These are phyloP conservation scores for Drosophila limbata DNA, from an alignment of 2,888 invertebrate species.

Conservation along the genomic window DNA sequence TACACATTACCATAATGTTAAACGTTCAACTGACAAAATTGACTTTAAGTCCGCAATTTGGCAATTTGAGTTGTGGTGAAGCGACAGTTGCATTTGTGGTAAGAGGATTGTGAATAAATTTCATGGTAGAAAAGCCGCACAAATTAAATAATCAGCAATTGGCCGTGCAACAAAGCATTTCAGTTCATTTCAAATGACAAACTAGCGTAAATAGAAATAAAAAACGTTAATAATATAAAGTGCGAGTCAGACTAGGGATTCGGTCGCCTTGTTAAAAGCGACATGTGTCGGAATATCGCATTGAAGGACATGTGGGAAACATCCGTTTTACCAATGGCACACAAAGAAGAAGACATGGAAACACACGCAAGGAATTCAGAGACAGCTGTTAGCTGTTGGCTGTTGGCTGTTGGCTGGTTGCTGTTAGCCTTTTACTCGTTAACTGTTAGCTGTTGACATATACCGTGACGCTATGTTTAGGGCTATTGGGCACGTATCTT, in stretches of 20 bases:
- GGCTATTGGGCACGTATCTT: constrained; percentile 55
- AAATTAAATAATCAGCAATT: constrained; percentile 36
- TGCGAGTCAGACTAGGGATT: constrained; percentile 9
- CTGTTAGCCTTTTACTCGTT: not conserved
- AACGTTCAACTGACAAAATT: constrained; percentile 1
- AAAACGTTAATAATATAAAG: constrained; percentile 28
- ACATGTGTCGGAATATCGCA: constrained; percentile 60
- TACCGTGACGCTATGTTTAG: constrained; percentile 6
- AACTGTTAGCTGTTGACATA: constrained; percentile 12
- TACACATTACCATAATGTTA: constrained; percentile 22
- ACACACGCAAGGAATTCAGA: constrained; percentile 43
- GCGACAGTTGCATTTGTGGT: constrained; percentile 13
- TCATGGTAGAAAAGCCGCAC: constrained; percentile 13
- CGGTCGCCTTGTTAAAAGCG: constrained; percentile 51
- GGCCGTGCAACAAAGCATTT: constrained; percentile 28
- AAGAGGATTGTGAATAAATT: constrained; percentile 24
- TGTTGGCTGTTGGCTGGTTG: not conserved
- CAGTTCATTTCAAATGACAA: constrained; percentile 26
- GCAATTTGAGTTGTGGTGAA: not conserved
- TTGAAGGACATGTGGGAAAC: constrained; percentile 62
- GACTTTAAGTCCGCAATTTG: constrained; percentile 26
- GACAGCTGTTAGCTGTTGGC: constrained; percentile 35
- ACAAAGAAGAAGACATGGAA: constrained; percentile 36
- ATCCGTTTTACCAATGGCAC: constrained; percentile 71
- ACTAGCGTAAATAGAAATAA: constrained; percentile 9